Percentiles rank a stretch among this genome's conserved stretches.
Evolutionary conservation across 1,140 invertebrate genomes (phyloP).

Genomic region (Zophobas atratus): DNA sequence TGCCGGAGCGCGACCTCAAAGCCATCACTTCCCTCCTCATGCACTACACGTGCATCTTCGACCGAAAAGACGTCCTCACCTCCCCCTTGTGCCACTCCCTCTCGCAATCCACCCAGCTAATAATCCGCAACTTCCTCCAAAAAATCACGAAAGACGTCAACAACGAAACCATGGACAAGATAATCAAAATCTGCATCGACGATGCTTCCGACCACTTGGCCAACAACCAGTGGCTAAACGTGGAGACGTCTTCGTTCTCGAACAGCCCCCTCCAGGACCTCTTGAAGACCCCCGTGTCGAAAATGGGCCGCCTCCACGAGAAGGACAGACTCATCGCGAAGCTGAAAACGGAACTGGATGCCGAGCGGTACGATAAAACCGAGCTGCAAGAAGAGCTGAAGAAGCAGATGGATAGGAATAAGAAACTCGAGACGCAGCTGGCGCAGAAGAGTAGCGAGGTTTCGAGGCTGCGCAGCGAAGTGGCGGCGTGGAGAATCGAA

Average conservation of each 20-base stretch:
- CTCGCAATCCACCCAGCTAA: slow-evolving; percentile 57
- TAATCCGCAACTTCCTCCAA: slow-evolving; percentile 62
- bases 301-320: slow-evolving; percentile 54
- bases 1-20: slow-evolving; percentile 56
- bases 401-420: slow-evolving; percentile 57
- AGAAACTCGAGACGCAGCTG: slow-evolving; percentile 60
- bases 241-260: slow-evolving; percentile 36
- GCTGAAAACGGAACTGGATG: slow-evolving; percentile 58
- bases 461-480: slow-evolving; percentile 55
- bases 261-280: slow-evolving; percentile 62
- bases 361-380: slow-evolving; percentile 62
- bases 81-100: slow-evolving; percentile 61
- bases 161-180: slow-evolving; percentile 57
- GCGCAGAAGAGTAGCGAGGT: slow-evolving; percentile 58
- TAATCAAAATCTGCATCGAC: slow-evolving; percentile 51
- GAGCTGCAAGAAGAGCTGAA: slow-evolving; percentile 61
- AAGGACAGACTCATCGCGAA: slow-evolving; percentile 60
- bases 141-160: slow-evolving; percentile 57
- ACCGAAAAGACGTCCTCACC: slow-evolving; percentile 59
- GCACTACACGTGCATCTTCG: slow-evolving; percentile 63
- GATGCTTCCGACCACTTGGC: slow-evolving; percentile 28
- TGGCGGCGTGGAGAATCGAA: slow-evolving; percentile 55
- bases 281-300: slow-evolving; percentile 61
- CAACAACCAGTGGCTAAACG: slow-evolving; percentile 9
- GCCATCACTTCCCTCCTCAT: slow-evolving; percentile 62